A percentile compares a stretch with the other conserved stretches of the same genome.
These are phyloP conservation scores for Oxycera nigricornis DNA, from an alignment of 2,888 invertebrate species.

Conservation along the genomic window DNA sequence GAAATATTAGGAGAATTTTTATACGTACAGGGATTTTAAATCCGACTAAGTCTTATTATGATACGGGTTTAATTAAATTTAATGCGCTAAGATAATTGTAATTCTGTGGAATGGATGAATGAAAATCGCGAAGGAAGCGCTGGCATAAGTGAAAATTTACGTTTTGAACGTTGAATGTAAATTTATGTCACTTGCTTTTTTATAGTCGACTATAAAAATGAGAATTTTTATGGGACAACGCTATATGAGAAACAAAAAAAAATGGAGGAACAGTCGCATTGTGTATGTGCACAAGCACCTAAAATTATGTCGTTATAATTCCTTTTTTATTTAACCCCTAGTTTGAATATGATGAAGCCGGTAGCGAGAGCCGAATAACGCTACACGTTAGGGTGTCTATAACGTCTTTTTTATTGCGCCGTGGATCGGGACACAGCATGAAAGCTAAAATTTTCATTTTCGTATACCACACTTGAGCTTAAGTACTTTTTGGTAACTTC, in stretches of 20 bases:
- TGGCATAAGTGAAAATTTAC: conserved; percentile 3
- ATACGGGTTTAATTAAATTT: conserved; percentile 34
- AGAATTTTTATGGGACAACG: conserved; percentile 19
- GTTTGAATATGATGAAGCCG: conserved; percentile 5
- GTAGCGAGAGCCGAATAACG: background rate
- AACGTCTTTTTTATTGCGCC: conserved; percentile 12
- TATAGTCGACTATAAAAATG: conserved; percentile 36
- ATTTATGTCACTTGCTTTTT: conserved; percentile 30
- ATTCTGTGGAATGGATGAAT: conserved; percentile 29
- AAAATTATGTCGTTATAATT: conserved; percentile 2
- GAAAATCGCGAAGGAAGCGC: background rate
- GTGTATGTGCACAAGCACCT: background rate
- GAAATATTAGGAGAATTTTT: conserved; percentile 35
- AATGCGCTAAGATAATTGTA: conserved; percentile 35
- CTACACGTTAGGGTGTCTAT: background rate
- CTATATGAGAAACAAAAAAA: conserved; percentile 12
- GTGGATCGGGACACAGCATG: conserved; percentile 3
- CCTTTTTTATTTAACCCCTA: conserved; percentile 7
- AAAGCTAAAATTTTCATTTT: conserved; percentile 3
- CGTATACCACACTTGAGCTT: background rate
- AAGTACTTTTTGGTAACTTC: background rate
- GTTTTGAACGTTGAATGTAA: conserved; percentile 23
- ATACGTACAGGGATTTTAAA: conserved; percentile 34
- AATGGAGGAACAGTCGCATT: background rate
- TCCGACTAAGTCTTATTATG: conserved; percentile 23